Conservation (phyloP, 2,888 invertebrate genomes). For the Ophion slaviceki region DNA sequence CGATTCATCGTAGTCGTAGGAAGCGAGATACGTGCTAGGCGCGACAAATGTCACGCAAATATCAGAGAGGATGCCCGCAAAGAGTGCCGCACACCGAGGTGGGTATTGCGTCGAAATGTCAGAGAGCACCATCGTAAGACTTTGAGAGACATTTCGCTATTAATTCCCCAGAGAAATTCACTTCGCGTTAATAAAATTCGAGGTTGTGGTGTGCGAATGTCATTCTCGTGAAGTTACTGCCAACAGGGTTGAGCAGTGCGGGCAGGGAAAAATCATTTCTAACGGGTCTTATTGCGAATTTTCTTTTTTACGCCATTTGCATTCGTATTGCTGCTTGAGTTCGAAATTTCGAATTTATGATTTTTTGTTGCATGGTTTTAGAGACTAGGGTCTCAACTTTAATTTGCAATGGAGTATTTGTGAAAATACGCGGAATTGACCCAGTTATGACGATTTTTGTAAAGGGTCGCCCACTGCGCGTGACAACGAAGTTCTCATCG, state of each 20-base stretch:
- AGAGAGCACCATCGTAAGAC: slow-evolving; percentile 11
- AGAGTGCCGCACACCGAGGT: slow-evolving; percentile 7
- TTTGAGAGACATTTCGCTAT: not conserved
- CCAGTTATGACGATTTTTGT: too few species aligned
- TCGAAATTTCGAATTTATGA: too few species aligned
- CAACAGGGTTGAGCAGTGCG: not conserved
- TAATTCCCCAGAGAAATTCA: slow-evolving; percentile 16
- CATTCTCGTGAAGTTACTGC: not conserved
- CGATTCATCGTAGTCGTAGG: slow-evolving; percentile 39
- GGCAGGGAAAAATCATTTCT: not conserved
- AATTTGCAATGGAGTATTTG: too few species aligned
- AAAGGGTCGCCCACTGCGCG: too few species aligned
- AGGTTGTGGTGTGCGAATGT: not conserved
- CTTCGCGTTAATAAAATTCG: not conserved
- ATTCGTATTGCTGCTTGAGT: not conserved
- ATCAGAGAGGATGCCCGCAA: slow-evolving; percentile 67
- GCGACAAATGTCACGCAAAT: slow-evolving; percentile 76
- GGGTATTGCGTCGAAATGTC: slow-evolving; percentile 60
- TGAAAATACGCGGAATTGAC: too few species aligned
- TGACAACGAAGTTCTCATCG: too few species aligned
- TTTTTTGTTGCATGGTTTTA: too few species aligned
- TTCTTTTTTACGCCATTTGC: not conserved
- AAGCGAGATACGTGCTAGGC: slow-evolving; percentile 57
- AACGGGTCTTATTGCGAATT: not conserved
- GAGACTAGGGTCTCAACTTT: too few species aligned